phyloP scores from a whole-genome alignment of 2,888 invertebrate species.

The Euspilapteryx auroguttella region DNA sequence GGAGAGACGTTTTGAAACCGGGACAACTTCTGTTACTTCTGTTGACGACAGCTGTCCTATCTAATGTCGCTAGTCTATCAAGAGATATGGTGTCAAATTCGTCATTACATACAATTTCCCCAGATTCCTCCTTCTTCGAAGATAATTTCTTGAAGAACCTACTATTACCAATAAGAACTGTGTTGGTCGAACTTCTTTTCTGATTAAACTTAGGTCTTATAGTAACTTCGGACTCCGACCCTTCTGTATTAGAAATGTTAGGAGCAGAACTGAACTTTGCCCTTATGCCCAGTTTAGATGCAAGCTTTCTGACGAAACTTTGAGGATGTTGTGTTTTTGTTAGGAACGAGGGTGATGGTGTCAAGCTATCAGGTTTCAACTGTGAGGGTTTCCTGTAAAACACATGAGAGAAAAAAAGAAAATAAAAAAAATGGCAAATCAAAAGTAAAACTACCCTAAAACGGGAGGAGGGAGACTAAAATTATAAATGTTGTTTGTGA shows the following conservation, averaged over 20 bases:
- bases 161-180: conserved; percentile 46
- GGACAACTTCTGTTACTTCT: conserved; percentile 52
- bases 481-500: not conserved
- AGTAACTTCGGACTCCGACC: conserved; percentile 31
- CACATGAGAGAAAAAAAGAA: conserved; percentile 44
- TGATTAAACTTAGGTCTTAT: conserved; percentile 27
- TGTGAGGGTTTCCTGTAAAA: conserved; percentile 55
- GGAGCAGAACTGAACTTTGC: conserved; percentile 53
- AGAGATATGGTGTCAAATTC: conserved; percentile 53
- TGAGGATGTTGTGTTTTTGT: conserved; percentile 37
- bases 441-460: conserved; percentile 1
- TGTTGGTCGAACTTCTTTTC: conserved; percentile 27
- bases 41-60: conserved; percentile 43
- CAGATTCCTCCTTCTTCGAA: conserved; percentile 48
- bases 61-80: conserved; percentile 39
- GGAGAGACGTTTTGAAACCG: conserved; percentile 47
- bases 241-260: conserved; percentile 42
- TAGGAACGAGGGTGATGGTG: conserved; percentile 45
- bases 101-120: conserved; percentile 43
- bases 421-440: conserved; percentile 10
- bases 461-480: not conserved
- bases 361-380: too few relatives aligned
- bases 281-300: conserved; percentile 50
- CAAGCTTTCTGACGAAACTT: conserved; percentile 56
- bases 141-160: conserved; percentile 49